Conservation (phyloP, 2,888 invertebrate genomes). For the Pocota personata region DNA sequence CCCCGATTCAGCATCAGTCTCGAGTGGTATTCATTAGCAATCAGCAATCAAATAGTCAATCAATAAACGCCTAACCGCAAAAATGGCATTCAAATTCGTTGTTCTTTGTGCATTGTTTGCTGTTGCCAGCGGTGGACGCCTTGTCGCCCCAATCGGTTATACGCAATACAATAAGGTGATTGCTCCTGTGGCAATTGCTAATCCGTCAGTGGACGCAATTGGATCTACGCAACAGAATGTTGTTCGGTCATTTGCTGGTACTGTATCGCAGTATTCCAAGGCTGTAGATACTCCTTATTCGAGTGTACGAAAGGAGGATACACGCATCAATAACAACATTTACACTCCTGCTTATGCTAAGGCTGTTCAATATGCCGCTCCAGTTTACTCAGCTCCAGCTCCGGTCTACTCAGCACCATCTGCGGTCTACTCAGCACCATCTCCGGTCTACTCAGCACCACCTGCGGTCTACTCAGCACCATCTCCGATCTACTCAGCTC, state of each 20-base stretch:
- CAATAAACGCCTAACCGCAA: conserved; percentile 53
- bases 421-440: conserved; percentile 35
- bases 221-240: conserved; percentile 84
- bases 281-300: conserved; percentile 85
- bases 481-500: conserved; percentile 50
- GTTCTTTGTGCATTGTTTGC: conserved; percentile 85
- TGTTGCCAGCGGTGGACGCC: conserved; percentile 85
- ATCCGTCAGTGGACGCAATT: conserved; percentile 77
- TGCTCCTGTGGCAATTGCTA: conserved; percentile 36
- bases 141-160: conserved; percentile 81
- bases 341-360: conserved; percentile 83
- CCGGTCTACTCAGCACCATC: conserved; percentile 75
- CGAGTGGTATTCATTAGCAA: conserved; percentile 51
- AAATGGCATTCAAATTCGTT: conserved; percentile 83
- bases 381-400: conserved; percentile 70
- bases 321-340: conserved; percentile 85
- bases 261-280: conserved; percentile 84
- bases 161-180: conserved; percentile 44
- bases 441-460: conserved; percentile 71
- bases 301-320: conserved; percentile 85
- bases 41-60: conserved; percentile 28
- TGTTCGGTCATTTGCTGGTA: conserved; percentile 84
- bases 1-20: conserved; percentile 76
- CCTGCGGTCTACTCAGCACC: conserved; percentile 75
- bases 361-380: conserved; percentile 79